These are phyloP conservation scores for Drosophila bocqueti DNA, from an alignment of 1,140 invertebrate genomes.

Conservation along the genomic window DNA sequence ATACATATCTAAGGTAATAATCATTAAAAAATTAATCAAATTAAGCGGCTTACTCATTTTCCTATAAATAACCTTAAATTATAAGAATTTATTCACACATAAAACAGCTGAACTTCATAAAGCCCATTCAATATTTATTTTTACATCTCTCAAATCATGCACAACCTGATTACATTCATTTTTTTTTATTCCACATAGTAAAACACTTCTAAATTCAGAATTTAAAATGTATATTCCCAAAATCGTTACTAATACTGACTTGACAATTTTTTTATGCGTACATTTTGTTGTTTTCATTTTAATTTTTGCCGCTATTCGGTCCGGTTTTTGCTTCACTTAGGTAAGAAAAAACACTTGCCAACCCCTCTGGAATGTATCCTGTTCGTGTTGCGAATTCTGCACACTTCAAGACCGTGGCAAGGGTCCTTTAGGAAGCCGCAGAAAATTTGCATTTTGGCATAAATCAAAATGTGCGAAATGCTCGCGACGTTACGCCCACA, in stretches of 20 bases:
- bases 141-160: neutral
- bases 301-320: neutral
- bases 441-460: constrained; percentile 42
- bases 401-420: constrained; percentile 16
- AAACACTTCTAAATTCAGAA: neutral
- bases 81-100: neutral
- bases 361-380: neutral
- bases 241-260: constrained; percentile 6
- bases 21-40: too few species aligned
- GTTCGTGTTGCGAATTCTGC: constrained; percentile 15
- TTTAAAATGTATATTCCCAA: neutral
- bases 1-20: too few species aligned
- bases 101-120: neutral
- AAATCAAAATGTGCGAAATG: constrained; percentile 41
- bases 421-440: constrained; percentile 14
- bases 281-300: neutral
- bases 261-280: neutral
- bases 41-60: neutral
- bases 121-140: neutral
- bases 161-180: neutral
- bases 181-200: neutral
- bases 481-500: constrained; percentile 41
- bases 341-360: constrained; percentile 33
- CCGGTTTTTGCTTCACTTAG: neutral
- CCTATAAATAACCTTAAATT: too few species aligned